A percentile compares a stretch with the other conserved stretches of the same genome.
Evolutionary conservation across 2,888 invertebrate species (phyloP).

Genomic region (Athalia rosae): DNA sequence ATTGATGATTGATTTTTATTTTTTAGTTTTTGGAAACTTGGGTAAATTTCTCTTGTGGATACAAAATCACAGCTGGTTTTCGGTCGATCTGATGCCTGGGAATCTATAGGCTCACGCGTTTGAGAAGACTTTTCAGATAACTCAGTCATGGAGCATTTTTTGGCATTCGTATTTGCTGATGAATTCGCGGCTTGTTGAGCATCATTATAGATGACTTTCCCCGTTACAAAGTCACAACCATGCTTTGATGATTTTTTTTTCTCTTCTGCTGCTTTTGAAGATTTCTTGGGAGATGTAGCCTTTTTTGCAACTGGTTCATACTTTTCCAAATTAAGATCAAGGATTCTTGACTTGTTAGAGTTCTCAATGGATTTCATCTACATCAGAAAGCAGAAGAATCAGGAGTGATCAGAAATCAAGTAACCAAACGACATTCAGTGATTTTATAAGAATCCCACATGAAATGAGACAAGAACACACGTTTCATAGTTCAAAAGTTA

Average conservation of each 20-base stretch:
- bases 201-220: neutral
- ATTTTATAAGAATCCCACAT: no score
- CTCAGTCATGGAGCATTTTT: neutral
- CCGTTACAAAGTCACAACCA: slow-evolving; percentile 12
- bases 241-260: neutral
- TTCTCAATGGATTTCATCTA: slow-evolving; percentile 81
- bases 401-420: slow-evolving; percentile 8
- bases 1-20: slow-evolving; percentile 30
- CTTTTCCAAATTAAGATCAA: slow-evolving; percentile 76
- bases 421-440: no score
- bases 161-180: slow-evolving; percentile 27
- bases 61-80: no score
- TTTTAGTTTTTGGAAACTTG: slow-evolving; percentile 40
- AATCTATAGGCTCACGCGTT: neutral
- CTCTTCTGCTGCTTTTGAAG: slow-evolving; percentile 4
- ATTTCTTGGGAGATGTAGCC: slow-evolving; percentile 74
- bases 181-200: slow-evolving; percentile 29
- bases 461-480: no score
- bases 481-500: no score
- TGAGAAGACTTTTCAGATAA: neutral
- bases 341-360: slow-evolving; percentile 72
- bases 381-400: slow-evolving; percentile 61
- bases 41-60: neutral
- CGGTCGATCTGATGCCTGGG: neutral
- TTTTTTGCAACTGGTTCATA: slow-evolving; percentile 76